Evolutionary conservation across 2,113 vertebrate species (phyloP).

Genomic region (Megatriorchis doriae): DNA sequence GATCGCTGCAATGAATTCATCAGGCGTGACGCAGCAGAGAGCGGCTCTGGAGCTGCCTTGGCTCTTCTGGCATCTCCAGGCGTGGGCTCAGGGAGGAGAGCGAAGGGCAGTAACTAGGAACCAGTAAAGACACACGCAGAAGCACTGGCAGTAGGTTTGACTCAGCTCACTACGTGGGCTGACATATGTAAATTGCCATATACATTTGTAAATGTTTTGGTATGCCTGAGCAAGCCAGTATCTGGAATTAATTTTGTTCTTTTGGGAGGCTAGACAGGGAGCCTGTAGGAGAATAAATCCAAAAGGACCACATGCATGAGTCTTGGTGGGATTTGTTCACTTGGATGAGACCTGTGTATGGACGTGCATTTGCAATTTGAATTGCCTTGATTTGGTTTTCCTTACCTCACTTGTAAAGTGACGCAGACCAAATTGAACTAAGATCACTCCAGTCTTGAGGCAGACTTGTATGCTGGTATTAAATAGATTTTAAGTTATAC

Average conservation of each 20-base stretch:
- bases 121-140: neutral
- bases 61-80: neutral
- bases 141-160: neutral
- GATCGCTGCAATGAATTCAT: neutral
- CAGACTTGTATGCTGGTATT: neutral
- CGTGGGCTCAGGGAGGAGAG: neutral
- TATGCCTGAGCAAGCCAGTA: slow-evolving; percentile 24
- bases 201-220: slow-evolving; percentile 61
- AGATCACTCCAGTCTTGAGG: neutral
- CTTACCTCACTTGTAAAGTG: neutral
- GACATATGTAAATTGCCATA: slow-evolving; percentile 39
- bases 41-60: neutral
- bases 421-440: neutral
- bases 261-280: slow-evolving; percentile 31
- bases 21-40: slow-evolving; percentile 1
- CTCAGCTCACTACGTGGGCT: slow-evolving; percentile 25
- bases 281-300: neutral
- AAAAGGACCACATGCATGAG: neutral
- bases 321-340: neutral
- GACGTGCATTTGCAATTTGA: neutral
- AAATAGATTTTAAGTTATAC: neutral
- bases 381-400: neutral
- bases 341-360: neutral
- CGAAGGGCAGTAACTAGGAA: neutral
- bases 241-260: slow-evolving; percentile 47